Conservation (phyloP, 2,888 invertebrate species). For the Cistogaster globosa region DNA sequence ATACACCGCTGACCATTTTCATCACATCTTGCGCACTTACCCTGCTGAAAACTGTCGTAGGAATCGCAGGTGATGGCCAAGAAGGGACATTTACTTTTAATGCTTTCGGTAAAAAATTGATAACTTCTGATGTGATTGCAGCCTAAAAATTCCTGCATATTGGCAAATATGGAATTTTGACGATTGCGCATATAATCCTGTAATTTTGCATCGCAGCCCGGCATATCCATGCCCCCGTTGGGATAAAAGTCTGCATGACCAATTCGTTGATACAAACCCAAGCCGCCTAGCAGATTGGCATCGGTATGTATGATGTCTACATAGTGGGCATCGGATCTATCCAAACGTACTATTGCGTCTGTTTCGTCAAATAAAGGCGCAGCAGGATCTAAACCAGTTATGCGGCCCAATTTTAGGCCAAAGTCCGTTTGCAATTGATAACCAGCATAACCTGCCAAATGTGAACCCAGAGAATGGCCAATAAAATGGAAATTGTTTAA, state of each 20-base stretch:
- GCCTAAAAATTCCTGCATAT: conserved; percentile 85
- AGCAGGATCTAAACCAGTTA: conserved; percentile 95
- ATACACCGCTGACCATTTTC: conserved; percentile 87
- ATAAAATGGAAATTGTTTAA: conserved; percentile 90
- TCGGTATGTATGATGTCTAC: conserved; percentile 97
- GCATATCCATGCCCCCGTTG: conserved; percentile 93
- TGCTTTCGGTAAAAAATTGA: conserved; percentile 92
- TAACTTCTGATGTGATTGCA: conserved; percentile 95
- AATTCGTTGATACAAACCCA: conserved; percentile 91
- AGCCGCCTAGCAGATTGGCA: conserved; percentile 89
- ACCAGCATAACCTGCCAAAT: conserved; percentile 93
- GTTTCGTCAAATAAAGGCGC: conserved; percentile 95
- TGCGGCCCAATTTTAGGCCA: conserved; percentile 89
- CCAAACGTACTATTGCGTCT: conserved; percentile 90
- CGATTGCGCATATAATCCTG: conserved; percentile 86
- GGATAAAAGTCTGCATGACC: conserved; percentile 97
- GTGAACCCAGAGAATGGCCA: conserved; percentile 94
- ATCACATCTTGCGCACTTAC: conserved; percentile 88
- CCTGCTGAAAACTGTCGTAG: conserved; percentile 89
- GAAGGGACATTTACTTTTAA: conserved; percentile 90
- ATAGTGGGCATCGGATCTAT: conserved; percentile 92
- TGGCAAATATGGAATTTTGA: conserved; percentile 86
- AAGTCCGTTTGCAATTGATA: conserved; percentile 88
- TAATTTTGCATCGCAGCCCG: conserved; percentile 86
- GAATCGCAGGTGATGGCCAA: conserved; percentile 90